Percentiles rank a stretch among this genome's conserved stretches.
Evolutionary conservation across 2,888 invertebrate species (phyloP).

Genomic region (Crepidodera aurea): DNA sequence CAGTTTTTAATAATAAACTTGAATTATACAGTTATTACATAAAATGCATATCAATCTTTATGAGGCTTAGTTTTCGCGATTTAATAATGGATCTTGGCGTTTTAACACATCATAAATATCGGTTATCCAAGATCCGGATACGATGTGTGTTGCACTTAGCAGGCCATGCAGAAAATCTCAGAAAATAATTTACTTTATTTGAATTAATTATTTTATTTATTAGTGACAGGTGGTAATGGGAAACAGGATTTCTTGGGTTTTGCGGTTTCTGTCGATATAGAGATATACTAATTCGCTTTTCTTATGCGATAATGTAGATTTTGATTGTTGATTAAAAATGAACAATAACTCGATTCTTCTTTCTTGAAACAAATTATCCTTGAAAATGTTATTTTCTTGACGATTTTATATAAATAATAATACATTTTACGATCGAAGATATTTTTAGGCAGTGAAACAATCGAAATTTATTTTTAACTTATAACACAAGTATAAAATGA

Average conservation of each 20-base stretch:
- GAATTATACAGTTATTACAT: conserved; percentile 1
- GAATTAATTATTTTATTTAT: conserved; percentile 17
- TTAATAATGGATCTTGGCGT: neutral
- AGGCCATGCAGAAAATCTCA: conserved; percentile 23
- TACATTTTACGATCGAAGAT: no score
- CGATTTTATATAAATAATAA: no score
- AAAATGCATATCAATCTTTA: conserved; percentile 6
- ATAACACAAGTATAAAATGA: no score
- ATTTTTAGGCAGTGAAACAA: no score
- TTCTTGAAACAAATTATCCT: no score
- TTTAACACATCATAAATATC: conserved; percentile 5
- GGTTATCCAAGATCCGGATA: conserved; percentile 23
- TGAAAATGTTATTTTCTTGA: no score
- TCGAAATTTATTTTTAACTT: no score
- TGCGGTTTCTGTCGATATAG: no score
- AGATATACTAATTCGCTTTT: no score
- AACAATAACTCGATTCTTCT: no score
- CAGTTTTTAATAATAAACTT: neutral
- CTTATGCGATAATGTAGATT: no score
- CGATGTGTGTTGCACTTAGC: conserved; percentile 16
- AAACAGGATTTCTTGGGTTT: conserved; percentile 9
- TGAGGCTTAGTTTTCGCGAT: conserved; percentile 7
- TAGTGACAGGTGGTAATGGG: neutral
- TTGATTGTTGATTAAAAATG: no score
- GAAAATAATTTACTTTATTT: conserved; percentile 15